phyloP scores from a whole-genome alignment of 2,113 vertebrate species.

The Odocoileus virginianus region DNA sequence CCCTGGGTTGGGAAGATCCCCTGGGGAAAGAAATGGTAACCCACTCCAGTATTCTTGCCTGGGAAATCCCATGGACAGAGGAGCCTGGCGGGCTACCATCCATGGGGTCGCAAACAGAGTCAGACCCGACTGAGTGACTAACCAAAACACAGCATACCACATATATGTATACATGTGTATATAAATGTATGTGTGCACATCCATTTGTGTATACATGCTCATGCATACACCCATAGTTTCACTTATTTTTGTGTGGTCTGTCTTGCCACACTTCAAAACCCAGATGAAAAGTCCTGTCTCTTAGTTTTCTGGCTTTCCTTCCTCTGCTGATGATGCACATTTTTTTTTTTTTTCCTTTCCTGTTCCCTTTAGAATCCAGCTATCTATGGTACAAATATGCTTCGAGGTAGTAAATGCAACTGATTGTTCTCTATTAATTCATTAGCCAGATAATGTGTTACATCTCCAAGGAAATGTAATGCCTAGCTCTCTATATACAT shows the following conservation, averaged over 20 bases:
- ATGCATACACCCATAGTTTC: background rate
- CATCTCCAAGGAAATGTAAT: slow-evolving; percentile 34
- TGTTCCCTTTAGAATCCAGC: background rate
- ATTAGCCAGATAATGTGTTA: slow-evolving; percentile 56
- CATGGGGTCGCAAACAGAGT: background rate
- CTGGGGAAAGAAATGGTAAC: background rate
- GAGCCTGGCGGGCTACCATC: fast-evolving
- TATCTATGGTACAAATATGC: background rate
- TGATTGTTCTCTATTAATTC: slow-evolving; percentile 50
- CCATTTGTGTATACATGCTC: background rate
- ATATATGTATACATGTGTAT: background rate
- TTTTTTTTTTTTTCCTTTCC: slow-evolving; percentile 31
- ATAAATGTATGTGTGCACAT: background rate
- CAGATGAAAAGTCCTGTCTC: background rate
- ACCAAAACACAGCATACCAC: background rate
- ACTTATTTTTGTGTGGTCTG: background rate
- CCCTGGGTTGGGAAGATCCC: background rate
- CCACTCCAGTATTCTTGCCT: background rate
- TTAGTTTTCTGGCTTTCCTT: background rate
- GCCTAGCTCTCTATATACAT: slow-evolving; percentile 27
- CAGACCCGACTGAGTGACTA: background rate
- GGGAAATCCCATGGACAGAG: background rate
- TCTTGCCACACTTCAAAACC: background rate
- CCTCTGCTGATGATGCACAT: background rate
- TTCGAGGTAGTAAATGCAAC: background rate